Percentiles rank a stretch among this genome's conserved stretches.
These are phyloP conservation scores for Sepioteuthis lessoniana DNA, from an alignment of 2,888 invertebrate species.

Conservation along the genomic window DNA sequence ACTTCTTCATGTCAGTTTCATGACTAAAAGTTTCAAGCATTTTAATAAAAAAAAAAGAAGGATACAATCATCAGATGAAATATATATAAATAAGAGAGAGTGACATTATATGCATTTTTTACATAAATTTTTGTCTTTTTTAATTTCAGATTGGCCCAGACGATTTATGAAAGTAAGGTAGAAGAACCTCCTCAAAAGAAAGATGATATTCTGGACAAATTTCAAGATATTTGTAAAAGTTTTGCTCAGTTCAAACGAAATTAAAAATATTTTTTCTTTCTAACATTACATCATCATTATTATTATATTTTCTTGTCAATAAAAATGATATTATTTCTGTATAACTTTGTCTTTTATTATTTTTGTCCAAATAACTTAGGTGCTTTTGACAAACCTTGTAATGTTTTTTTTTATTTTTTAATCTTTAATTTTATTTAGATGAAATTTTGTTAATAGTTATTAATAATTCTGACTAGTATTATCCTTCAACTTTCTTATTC, in stretches of 20 bases:
- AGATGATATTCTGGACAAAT: background rate
- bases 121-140: background rate
- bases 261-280: background rate
- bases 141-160: background rate
- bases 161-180: background rate
- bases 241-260: background rate
- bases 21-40: too few relatives aligned
- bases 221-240: background rate
- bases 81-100: too few relatives aligned
- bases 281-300: background rate
- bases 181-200: background rate
- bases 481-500: too few relatives aligned
- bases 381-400: too few relatives aligned
- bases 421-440: too few relatives aligned
- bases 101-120: too few relatives aligned
- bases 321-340: background rate
- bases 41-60: too few relatives aligned
- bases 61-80: too few relatives aligned
- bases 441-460: too few relatives aligned
- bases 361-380: background rate
- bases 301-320: background rate
- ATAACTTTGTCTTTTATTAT: background rate
- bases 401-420: too few relatives aligned
- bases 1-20: too few relatives aligned
- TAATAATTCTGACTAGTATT: too few relatives aligned